Percentiles rank a stretch among this genome's conserved stretches.
phyloP scores from a whole-genome alignment of 2,888 invertebrate species.

The Choreutis nemorana region DNA sequence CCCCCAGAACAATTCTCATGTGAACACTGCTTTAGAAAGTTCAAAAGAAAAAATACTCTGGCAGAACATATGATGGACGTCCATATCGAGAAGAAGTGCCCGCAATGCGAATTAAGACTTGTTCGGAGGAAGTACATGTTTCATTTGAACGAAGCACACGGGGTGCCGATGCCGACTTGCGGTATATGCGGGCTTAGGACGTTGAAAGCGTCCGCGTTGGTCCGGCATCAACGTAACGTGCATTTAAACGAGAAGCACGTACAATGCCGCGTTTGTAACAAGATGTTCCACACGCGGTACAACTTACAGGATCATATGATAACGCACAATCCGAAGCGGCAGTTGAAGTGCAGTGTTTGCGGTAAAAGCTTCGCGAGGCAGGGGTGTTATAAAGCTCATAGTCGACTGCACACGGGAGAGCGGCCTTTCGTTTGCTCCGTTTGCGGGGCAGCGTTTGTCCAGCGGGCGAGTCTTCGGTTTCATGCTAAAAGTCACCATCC shows the following conservation, averaged over 20 bases:
- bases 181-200: constrained; percentile 17
- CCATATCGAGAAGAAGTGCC: constrained; percentile 15
- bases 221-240: constrained; percentile 19
- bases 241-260: constrained; percentile 19
- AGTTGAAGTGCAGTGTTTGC: constrained; percentile 14
- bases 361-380: constrained; percentile 11
- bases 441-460: constrained; percentile 13
- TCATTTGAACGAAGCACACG: constrained; percentile 19
- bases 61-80: constrained; percentile 17
- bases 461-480: constrained; percentile 15
- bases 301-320: constrained; percentile 20
- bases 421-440: constrained; percentile 12
- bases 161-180: constrained; percentile 19
- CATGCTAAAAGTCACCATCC: constrained; percentile 14
- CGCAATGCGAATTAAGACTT: constrained; percentile 12
- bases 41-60: constrained; percentile 19
- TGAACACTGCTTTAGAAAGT: constrained; percentile 14
- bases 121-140: constrained; percentile 14
- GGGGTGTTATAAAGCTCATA: constrained; percentile 13
- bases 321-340: constrained; percentile 14
- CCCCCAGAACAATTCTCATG: constrained; percentile 13
- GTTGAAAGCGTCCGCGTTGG: constrained; percentile 11
- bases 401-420: constrained; percentile 17
- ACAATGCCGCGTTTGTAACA: constrained; percentile 17
- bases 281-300: constrained; percentile 18